Percentiles rank a stretch among this genome's conserved stretches.
phyloP scores from a whole-genome alignment of 2,113 vertebrate species.

The Abramis brama region DNA sequence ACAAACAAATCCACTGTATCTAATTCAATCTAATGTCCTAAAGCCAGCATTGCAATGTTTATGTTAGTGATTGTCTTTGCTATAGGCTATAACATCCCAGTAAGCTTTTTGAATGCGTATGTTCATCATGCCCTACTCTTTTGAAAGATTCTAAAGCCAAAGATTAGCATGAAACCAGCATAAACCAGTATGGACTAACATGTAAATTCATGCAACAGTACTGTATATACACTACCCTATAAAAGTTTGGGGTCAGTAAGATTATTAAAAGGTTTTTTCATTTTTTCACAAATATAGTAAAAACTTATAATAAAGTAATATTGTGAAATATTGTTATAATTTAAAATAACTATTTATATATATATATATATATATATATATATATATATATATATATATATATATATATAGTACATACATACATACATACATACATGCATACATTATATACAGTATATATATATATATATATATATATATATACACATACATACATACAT shows the following conservation, averaged over 20 bases:
- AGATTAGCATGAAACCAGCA: background rate
- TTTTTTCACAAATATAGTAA: background rate
- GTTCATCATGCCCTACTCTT: background rate
- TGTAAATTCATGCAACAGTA: background rate
- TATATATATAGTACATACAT: too few relatives aligned
- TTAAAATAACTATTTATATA: background rate
- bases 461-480: too few relatives aligned
- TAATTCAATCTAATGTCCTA: constrained; percentile 19
- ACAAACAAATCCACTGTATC: constrained; percentile 19
- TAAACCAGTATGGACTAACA: background rate
- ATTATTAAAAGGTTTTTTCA: too few relatives aligned
- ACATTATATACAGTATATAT: too few relatives aligned
- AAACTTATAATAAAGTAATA: background rate
- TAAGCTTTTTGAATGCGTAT: constrained; percentile 21
- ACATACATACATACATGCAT: too few relatives aligned
- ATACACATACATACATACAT: too few relatives aligned
- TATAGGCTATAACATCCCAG: background rate
- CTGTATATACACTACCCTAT: too few relatives aligned
- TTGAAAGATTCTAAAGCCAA: background rate
- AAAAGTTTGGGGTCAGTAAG: too few relatives aligned
- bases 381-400: too few relatives aligned
- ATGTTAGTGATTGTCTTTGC: background rate
- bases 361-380: too few relatives aligned
- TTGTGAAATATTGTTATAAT: background rate
- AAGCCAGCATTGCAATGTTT: background rate